These are phyloP conservation scores for Acridotheres tristis DNA, from an alignment of 2,797 vertebrate genomes.

Conservation along the genomic window DNA sequence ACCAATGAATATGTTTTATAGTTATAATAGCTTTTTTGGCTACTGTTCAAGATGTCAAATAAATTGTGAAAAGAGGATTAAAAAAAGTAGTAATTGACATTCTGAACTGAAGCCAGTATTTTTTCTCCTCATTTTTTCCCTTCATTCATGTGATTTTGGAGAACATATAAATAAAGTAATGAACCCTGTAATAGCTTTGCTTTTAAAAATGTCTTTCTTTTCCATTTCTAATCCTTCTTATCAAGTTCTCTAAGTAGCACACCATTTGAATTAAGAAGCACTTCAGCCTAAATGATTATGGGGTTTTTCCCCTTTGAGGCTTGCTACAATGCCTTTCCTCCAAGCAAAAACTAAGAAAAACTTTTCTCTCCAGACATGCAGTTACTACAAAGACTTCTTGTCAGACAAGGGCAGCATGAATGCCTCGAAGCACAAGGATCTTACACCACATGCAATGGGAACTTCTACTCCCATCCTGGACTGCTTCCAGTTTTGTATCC, in stretches of 20 bases:
- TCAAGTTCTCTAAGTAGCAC: constrained; percentile 64
- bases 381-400: neutral
- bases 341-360: neutral
- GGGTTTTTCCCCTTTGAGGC: neutral
- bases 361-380: neutral
- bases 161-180: constrained; percentile 75
- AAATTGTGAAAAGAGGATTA: constrained; percentile 89
- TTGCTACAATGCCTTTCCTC: neutral
- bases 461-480: neutral
- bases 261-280: constrained; percentile 42
- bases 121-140: constrained; percentile 63
- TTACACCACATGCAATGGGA: neutral
- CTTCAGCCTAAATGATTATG: constrained; percentile 34
- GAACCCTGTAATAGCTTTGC: constrained; percentile 71
- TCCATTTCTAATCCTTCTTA: constrained; percentile 72
- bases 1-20: constrained; percentile 96
- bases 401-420: neutral
- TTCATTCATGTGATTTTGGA: constrained; percentile 78
- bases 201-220: constrained; percentile 71
- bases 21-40: constrained; percentile 99
- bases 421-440: neutral
- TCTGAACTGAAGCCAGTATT: constrained; percentile 77
- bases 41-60: constrained; percentile 90
- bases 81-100: constrained; percentile 78
- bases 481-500: neutral